Evolutionary conservation across 2,888 invertebrate genomes (phyloP).

Genomic region (Meiosimyza decipiens): DNA sequence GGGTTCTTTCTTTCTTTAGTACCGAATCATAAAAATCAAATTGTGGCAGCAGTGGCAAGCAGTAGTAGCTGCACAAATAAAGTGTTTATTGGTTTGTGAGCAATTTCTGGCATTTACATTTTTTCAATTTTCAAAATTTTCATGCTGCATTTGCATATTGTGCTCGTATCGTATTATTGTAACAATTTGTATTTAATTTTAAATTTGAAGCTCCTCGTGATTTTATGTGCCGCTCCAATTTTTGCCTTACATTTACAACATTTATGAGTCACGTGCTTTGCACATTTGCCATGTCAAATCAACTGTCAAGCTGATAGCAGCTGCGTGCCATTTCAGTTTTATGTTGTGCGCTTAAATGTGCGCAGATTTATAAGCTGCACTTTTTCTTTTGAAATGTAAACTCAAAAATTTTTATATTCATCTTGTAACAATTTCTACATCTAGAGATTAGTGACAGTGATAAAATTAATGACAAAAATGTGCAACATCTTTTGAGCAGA

Average conservation of each 20-base stretch:
- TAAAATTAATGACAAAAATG: too few relatives aligned
- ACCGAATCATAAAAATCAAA: not conserved
- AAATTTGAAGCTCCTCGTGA: not conserved
- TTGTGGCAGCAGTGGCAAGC: not conserved
- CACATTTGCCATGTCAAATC: not conserved
- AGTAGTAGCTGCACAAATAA: not conserved
- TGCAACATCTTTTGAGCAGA: too few relatives aligned
- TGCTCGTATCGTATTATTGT: not conserved
- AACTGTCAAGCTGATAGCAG: conserved; percentile 1
- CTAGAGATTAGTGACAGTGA: too few relatives aligned
- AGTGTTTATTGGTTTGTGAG: conserved; percentile 3
- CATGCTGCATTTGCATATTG: not conserved
- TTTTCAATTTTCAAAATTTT: conserved; percentile 1
- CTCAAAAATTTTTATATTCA: too few relatives aligned
- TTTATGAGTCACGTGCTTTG: not conserved
- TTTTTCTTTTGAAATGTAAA: too few relatives aligned
- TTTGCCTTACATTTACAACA: not conserved
- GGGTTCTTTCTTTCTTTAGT: not conserved
- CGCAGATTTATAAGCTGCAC: too few relatives aligned
- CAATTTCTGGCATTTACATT: conserved; percentile 5
- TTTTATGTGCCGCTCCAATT: not conserved
- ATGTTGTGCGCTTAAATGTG: too few relatives aligned
- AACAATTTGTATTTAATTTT: conserved; percentile 13
- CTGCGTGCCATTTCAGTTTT: not conserved
- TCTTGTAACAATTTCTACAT: too few relatives aligned